Percentiles rank a stretch among this genome's conserved stretches.
Conservation (phyloP, 2,888 invertebrate species). For the Hemithea aestivaria region DNA sequence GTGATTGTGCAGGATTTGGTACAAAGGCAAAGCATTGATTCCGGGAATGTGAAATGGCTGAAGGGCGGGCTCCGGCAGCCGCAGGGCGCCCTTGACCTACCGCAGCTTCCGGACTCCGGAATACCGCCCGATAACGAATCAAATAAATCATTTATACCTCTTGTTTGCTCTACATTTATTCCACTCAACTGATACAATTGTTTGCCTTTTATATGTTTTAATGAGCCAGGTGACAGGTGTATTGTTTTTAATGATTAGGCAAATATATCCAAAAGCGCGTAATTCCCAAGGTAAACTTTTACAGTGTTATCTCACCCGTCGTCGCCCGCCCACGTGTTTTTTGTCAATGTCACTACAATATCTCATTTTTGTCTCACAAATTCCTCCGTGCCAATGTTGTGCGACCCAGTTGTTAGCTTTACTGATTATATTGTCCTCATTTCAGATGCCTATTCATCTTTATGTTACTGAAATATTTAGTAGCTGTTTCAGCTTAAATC, state of each 20-base stretch:
- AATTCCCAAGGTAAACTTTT: slow-evolving; percentile 18
- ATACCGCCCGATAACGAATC: slow-evolving; percentile 34
- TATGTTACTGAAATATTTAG: slow-evolving; percentile 3
- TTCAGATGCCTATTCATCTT: slow-evolving; percentile 18
- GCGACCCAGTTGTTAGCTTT: slow-evolving; percentile 46
- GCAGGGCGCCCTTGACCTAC: slow-evolving; percentile 59
- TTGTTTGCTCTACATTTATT: slow-evolving; percentile 22
- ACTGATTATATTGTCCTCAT: slow-evolving; percentile 36
- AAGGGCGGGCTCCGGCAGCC: slow-evolving; percentile 37
- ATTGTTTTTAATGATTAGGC: too few species aligned
- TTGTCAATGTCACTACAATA: slow-evolving; percentile 57
- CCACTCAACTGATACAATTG: slow-evolving; percentile 8
- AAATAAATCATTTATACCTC: slow-evolving; percentile 25
- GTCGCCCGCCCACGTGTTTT: slow-evolving; percentile 49
- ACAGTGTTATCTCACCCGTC: slow-evolving; percentile 30
- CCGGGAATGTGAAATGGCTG: slow-evolving; percentile 39
- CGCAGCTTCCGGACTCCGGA: slow-evolving; percentile 32
- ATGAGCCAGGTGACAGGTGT: too few species aligned
- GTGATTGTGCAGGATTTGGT: slow-evolving; percentile 29
- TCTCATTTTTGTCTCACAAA: slow-evolving; percentile 43
- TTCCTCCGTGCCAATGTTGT: slow-evolving; percentile 43
- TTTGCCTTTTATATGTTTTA: slow-evolving; percentile 11
- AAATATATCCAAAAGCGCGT: too few species aligned
- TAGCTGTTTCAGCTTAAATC: too few species aligned
- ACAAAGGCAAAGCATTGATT: slow-evolving; percentile 40